Evolutionary conservation across 2,888 invertebrate species (phyloP).

Genomic region (Choreutis nemorana): DNA sequence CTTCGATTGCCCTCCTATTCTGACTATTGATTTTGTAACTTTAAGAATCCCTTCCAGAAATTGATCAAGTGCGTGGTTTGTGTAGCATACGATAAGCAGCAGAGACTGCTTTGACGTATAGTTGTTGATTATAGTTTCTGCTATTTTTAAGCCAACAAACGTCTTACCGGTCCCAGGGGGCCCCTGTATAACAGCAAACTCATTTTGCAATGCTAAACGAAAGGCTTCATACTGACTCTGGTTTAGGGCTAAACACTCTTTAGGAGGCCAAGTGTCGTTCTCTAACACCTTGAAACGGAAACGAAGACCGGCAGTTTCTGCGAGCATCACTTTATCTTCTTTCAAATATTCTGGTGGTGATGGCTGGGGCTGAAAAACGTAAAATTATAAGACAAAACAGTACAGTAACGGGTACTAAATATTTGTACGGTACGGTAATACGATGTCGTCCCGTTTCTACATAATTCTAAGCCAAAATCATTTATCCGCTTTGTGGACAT

Average conservation of each 20-base stretch:
- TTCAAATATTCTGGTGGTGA: conserved; percentile 24
- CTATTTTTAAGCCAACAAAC: conserved; percentile 76
- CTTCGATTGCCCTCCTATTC: conserved; percentile 75
- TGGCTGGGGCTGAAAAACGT: conserved; percentile 22
- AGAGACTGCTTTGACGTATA: conserved; percentile 12
- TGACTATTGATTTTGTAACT: conserved; percentile 67
- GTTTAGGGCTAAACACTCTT: conserved; percentile 61
- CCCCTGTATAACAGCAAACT: conserved; percentile 82
- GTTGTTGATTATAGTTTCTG: conserved; percentile 71
- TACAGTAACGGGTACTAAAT: too few species aligned
- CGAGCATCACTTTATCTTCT: conserved; percentile 8
- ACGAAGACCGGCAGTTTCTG: conserved; percentile 4
- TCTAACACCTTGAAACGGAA: conserved; percentile 22
- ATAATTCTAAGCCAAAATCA: too few species aligned
- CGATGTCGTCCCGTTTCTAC: too few species aligned
- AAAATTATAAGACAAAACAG: conserved; percentile 1
- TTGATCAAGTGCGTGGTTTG: conserved; percentile 87
- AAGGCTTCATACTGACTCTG: conserved; percentile 72
- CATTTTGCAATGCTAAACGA: conserved; percentile 70
- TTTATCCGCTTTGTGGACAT: too few species aligned
- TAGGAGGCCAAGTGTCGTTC: conserved; percentile 52
- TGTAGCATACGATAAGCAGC: conserved; percentile 80
- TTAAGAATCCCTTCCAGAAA: conserved; percentile 74
- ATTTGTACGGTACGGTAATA: too few species aligned
- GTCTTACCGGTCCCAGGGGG: conserved; percentile 92